Conservation (phyloP, 2,888 invertebrate species). For the Monoplex corrugatus region DNA sequence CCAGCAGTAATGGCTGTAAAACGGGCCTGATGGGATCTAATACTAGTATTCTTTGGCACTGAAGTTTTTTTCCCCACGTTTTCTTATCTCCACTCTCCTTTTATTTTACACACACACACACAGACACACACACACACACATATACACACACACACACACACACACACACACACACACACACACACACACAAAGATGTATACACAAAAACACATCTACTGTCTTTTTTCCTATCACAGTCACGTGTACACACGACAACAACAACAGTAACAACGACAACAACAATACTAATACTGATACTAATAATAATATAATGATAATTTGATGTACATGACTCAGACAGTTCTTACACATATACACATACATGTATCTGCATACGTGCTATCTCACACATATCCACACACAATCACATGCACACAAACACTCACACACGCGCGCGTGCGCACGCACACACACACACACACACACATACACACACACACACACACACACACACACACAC, state of each 20-base stretch:
- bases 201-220: too few relatives aligned
- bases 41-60: too few relatives aligned
- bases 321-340: too few relatives aligned
- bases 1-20: too few relatives aligned
- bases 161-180: conserved; percentile 25
- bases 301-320: too few relatives aligned
- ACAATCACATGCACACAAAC: background rate
- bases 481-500: background rate
- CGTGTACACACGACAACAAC: too few relatives aligned
- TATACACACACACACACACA: conserved; percentile 28
- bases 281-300: too few relatives aligned
- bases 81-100: background rate
- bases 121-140: conserved; percentile 15
- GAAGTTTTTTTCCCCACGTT: too few relatives aligned
- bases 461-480: background rate
- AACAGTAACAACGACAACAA: too few relatives aligned
- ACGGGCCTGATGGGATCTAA: too few relatives aligned
- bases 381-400: background rate
- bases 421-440: conserved; percentile 22
- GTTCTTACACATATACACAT: background rate
- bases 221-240: too few relatives aligned
- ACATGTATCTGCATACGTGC: background rate
- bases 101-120: background rate
- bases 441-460: background rate
- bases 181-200: too few relatives aligned